These are phyloP conservation scores for Morpho helenor DNA, from an alignment of 2,888 invertebrate species.

Conservation along the genomic window DNA sequence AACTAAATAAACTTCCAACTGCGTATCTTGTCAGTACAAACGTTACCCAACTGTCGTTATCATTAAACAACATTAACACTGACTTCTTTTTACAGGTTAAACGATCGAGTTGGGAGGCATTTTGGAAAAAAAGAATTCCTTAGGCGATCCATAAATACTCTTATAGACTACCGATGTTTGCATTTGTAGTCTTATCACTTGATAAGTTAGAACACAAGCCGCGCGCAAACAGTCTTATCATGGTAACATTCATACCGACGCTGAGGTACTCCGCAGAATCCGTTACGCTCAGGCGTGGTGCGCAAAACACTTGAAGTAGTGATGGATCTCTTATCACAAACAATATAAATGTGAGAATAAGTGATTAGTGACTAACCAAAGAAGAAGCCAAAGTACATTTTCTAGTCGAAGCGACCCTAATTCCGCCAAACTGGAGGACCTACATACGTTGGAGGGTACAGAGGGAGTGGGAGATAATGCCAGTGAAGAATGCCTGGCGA, in stretches of 20 bases:
- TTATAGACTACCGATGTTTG: slow-evolving; percentile 70
- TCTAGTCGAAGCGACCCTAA: slow-evolving; percentile 37
- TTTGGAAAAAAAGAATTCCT: slow-evolving; percentile 61
- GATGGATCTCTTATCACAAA: slow-evolving; percentile 34
- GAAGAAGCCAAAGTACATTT: slow-evolving; percentile 42
- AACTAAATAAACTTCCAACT: too few species aligned
- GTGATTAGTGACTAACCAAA: slow-evolving; percentile 41
- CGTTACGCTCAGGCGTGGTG: slow-evolving; percentile 41
- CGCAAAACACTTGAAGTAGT: slow-evolving; percentile 47
- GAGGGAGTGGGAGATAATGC: slow-evolving; percentile 59
- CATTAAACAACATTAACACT: slow-evolving; percentile 31
- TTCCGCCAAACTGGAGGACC: slow-evolving; percentile 71
- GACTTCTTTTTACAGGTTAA: slow-evolving; percentile 57
- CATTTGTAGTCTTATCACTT: slow-evolving; percentile 68
- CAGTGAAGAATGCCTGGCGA: slow-evolving; percentile 60
- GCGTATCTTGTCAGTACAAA: too few species aligned
- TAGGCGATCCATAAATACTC: slow-evolving; percentile 71
- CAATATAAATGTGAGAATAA: slow-evolving; percentile 30
- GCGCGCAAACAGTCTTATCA: slow-evolving; percentile 71
- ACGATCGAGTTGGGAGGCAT: slow-evolving; percentile 48
- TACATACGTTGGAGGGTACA: slow-evolving; percentile 58
- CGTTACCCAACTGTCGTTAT: not conserved
- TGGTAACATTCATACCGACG: slow-evolving; percentile 64
- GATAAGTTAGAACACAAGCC: slow-evolving; percentile 78
- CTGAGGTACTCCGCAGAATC: slow-evolving; percentile 57